Conservation (phyloP, 2,888 invertebrate species). For the Clepsis dumicolana region DNA sequence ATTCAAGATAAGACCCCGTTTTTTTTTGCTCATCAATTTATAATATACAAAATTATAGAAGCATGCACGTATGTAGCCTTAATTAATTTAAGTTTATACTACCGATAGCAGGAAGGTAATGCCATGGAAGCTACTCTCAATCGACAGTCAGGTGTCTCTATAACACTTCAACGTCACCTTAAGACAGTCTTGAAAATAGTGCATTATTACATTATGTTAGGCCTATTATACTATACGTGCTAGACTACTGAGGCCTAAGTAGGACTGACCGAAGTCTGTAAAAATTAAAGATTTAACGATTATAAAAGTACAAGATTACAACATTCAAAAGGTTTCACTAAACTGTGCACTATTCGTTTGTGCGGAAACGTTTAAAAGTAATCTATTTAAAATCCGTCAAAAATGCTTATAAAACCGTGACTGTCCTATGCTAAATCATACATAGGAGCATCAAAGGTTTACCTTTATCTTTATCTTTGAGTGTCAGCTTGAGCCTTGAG, state of each 20-base stretch:
- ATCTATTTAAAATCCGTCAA: conserved; percentile 28
- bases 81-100: not conserved
- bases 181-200: conserved; percentile 41
- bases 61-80: too few species aligned
- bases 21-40: too few species aligned
- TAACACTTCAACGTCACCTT: conserved; percentile 14
- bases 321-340: conserved; percentile 41
- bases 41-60: too few species aligned
- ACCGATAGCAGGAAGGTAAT: not conserved
- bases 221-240: conserved; percentile 40
- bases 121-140: conserved; percentile 2
- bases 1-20: too few species aligned
- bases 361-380: conserved; percentile 27
- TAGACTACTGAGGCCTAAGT: conserved; percentile 40
- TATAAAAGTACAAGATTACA: conserved; percentile 44
- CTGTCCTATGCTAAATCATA: conserved; percentile 1
- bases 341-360: conserved; percentile 38
- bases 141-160: not conserved
- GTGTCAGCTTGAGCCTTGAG: conserved; percentile 5
- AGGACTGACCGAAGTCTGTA: conserved; percentile 25
- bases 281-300: conserved; percentile 10
- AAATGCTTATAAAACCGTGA: not conserved
- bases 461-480: not conserved
- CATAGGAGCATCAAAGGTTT: not conserved
- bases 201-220: conserved; percentile 40